Evolutionary conservation across 2,888 invertebrate genomes (phyloP), one percentile per base, ranked within the genome.

Genomic region (Himalopsyche tibetana): DNA sequence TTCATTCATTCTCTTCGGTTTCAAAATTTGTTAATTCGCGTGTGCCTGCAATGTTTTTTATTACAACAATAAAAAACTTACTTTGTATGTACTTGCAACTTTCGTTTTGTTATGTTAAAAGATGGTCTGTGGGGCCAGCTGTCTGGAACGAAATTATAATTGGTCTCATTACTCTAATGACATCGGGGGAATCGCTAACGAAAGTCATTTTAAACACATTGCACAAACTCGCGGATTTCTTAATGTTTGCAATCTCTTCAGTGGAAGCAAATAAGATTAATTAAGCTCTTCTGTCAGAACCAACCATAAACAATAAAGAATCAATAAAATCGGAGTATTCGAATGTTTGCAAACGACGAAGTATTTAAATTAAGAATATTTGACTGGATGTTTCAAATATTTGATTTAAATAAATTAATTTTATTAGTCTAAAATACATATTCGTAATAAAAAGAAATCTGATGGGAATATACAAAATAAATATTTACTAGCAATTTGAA

Each of bases 71-170:
- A 74, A 11, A 38, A 38, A 38, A 74, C 28, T 63, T 63, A 63
- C 19, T 63, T 36, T 36, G 36, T 36, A 74, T 11, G 74, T 74
- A 63, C 36, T 74, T 36, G 74, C 9, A 28, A 74, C 74, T 74
- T 74, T 74, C 74, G 74, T 74, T 74, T 74, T 74, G 8, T 36
- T 36, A 36, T 74, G 38, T 74, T 74, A 74, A 74, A 74, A 74
- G 38, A 36, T 74, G 36, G 74, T 74, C 11, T 74, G 74, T 74
- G 38, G 36, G 15, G 15, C 74, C 74, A 74, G 74, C 74, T 74
- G 74, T 74, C 74, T 74, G 74, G 74, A 74, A 74, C 74, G 74
- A 74, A 74, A 74, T 38, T 74, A 74, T 74, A 74, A 74, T 74
- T 74, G 74, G 74, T 36, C 74, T 74, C 74, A 74, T 74, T 74